These are phyloP conservation scores for Dicyrtomina minuta DNA, from an alignment of 2,888 invertebrate species.

Conservation along the genomic window DNA sequence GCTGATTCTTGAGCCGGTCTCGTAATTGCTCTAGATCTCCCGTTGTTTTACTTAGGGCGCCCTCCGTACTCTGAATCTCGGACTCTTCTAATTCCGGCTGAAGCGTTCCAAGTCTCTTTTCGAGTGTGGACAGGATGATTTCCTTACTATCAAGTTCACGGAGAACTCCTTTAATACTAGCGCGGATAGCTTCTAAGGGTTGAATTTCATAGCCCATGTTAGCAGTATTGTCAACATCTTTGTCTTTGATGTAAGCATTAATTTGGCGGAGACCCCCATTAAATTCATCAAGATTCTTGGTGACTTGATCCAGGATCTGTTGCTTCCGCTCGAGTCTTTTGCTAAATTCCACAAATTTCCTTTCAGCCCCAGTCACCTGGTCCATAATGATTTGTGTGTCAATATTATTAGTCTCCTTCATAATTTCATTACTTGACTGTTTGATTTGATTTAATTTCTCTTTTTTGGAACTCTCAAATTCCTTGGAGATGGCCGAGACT, in stretches of 20 bases:
- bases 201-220: conserved; percentile 76
- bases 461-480: conserved; percentile 75
- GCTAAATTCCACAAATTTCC: conserved; percentile 78
- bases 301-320: conserved; percentile 74
- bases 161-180: conserved; percentile 65
- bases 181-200: conserved; percentile 72
- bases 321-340: conserved; percentile 85
- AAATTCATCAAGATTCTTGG: conserved; percentile 78
- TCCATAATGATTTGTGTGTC: conserved; percentile 90
- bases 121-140: conserved; percentile 76
- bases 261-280: conserved; percentile 76
- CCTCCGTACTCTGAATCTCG: conserved; percentile 77
- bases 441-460: conserved; percentile 64
- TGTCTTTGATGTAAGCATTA: conserved; percentile 76
- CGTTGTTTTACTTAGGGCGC: conserved; percentile 69
- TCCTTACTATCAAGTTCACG: conserved; percentile 85
- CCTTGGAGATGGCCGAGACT: conserved; percentile 70
- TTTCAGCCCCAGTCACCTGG: conserved; percentile 76
- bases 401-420: conserved; percentile 78
- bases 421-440: conserved; percentile 61
- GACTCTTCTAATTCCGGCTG: conserved; percentile 80
- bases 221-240: conserved; percentile 58
- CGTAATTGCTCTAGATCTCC: conserved; percentile 74
- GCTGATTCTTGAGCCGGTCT: conserved; percentile 70
- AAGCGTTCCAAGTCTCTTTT: conserved; percentile 79